Conservation (phyloP, 2,113 vertebrate genomes). For the Leuciscus idus region DNA sequence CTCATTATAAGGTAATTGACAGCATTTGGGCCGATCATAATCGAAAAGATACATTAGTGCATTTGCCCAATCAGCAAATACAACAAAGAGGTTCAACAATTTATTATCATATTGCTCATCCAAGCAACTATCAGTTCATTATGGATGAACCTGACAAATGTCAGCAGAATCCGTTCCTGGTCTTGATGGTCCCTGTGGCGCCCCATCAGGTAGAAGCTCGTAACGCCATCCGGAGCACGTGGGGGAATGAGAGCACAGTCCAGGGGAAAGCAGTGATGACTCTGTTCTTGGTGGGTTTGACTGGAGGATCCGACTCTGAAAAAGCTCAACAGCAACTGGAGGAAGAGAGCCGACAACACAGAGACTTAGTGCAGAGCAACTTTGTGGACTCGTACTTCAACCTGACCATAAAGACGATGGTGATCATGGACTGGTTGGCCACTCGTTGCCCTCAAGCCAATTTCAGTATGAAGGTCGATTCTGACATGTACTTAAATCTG, state of each 20-base stretch:
- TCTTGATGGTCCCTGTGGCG: slow-evolving; percentile 75
- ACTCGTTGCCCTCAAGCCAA: slow-evolving; percentile 73
- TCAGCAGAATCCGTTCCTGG: slow-evolving; percentile 72
- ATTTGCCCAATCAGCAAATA: not conserved
- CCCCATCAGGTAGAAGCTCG: slow-evolving; percentile 59
- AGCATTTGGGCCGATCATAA: not conserved
- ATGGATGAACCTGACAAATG: slow-evolving; percentile 44
- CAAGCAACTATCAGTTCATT: not conserved
- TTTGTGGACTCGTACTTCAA: slow-evolving; percentile 76
- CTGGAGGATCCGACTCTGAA: not conserved
- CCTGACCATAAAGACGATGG: slow-evolving; percentile 80
- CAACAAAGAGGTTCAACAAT: not conserved
- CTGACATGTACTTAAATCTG: slow-evolving; percentile 93
- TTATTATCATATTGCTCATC: slow-evolving; percentile 2
- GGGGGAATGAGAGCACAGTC: slow-evolving; percentile 70
- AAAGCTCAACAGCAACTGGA: slow-evolving; percentile 48
- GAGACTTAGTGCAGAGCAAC: slow-evolving; percentile 79
- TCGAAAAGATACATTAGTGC: not conserved
- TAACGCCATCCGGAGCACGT: slow-evolving; percentile 72
- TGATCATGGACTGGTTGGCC: slow-evolving; percentile 82
- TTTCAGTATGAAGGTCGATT: slow-evolving; percentile 94
- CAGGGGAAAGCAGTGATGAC: slow-evolving; percentile 63
- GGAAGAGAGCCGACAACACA: slow-evolving; percentile 69
- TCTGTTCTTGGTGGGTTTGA: slow-evolving; percentile 71
- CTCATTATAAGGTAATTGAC: not conserved